These are phyloP conservation scores for Elephantulus edwardii DNA, from an alignment of 2,113 vertebrate species.

Conservation along the genomic window DNA sequence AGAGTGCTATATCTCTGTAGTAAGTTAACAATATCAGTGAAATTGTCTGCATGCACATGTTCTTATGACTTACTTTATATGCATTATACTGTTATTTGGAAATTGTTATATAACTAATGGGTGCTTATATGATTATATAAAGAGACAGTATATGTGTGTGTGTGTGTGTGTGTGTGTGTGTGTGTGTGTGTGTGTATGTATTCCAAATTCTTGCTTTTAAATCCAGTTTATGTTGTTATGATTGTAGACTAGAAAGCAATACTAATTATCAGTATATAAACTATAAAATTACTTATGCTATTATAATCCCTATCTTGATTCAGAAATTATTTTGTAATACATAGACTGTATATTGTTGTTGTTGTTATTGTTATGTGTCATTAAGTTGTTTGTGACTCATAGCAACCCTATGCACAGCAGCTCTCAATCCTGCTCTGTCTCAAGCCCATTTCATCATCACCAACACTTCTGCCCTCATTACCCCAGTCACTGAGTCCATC, in stretches of 20 bases:
- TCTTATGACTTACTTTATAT: neutral
- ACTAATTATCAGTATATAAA: neutral
- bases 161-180: neutral
- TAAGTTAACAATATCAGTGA: neutral
- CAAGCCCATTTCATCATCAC: no score
- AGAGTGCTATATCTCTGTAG: neutral
- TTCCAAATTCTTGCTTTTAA: no score
- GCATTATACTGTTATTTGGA: neutral
- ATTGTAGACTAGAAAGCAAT: constrained; percentile 6
- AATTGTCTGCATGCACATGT: neutral
- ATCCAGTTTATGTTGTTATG: neutral
- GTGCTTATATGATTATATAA: neutral
- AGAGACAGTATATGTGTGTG: neutral
- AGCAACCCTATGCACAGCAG: no score
- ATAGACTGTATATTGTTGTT: no score
- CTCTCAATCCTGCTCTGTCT: no score
- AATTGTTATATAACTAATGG: neutral
- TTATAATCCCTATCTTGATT: neutral
- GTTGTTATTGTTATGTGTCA: no score
- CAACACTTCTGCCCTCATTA: no score
- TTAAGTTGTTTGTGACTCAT: no score
- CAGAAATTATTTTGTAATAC: neutral
- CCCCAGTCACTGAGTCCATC: no score
- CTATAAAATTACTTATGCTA: neutral
- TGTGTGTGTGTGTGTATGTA: neutral